These are phyloP conservation scores for Taurulus bubalis DNA, from an alignment of 2,113 vertebrate genomes.

Conservation along the genomic window DNA sequence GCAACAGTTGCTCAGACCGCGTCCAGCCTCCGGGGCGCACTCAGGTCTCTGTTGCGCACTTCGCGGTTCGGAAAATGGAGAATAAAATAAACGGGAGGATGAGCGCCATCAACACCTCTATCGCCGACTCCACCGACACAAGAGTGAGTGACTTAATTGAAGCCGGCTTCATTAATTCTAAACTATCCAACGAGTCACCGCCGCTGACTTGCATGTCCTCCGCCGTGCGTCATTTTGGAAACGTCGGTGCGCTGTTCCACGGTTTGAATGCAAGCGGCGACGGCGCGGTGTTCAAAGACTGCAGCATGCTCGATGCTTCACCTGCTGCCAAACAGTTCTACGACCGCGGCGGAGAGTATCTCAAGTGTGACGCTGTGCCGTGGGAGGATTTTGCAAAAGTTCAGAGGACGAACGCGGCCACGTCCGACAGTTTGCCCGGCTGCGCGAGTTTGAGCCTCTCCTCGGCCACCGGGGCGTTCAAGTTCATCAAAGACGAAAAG, in stretches of 20 bases:
- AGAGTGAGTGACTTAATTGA: constrained; percentile 56
- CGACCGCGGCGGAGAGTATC: constrained; percentile 58
- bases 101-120: constrained; percentile 44
- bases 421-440: constrained; percentile 36
- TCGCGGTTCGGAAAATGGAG: constrained; percentile 42
- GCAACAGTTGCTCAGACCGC: constrained; percentile 4
- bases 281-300: constrained; percentile 57
- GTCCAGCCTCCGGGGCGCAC: constrained; percentile 29
- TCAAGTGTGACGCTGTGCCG: constrained; percentile 55
- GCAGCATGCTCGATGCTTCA: constrained; percentile 38
- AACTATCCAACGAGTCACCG: constrained; percentile 21
- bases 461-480: constrained; percentile 40
- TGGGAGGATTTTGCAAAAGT: constrained; percentile 68
- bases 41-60: constrained; percentile 10
- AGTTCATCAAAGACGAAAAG: constrained; percentile 80
- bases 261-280: constrained; percentile 38
- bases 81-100: constrained; percentile 53
- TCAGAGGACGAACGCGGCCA: constrained; percentile 37
- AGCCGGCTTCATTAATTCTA: constrained; percentile 42
- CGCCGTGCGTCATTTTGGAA: constrained; percentile 73
- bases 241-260: constrained; percentile 39
- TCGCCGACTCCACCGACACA: constrained; percentile 50
- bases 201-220: constrained; percentile 29
- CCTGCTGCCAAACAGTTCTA: constrained; percentile 51
- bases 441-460: constrained; percentile 24